Conservation (phyloP, 1,140 invertebrate species). For the Watersipora subatra region DNA sequence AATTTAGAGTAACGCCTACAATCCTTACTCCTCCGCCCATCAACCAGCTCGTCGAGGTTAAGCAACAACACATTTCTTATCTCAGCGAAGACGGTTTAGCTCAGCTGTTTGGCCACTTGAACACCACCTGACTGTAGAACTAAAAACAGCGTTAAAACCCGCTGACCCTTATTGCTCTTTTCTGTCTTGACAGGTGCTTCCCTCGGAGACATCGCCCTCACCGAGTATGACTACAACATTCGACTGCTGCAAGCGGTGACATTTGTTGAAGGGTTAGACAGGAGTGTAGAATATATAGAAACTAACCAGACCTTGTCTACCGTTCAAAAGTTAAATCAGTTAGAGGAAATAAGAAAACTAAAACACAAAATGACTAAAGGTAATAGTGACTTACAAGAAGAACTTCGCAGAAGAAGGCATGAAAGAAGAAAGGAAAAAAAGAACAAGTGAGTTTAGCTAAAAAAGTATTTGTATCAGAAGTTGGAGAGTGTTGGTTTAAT, state of each 20-base stretch:
- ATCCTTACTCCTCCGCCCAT: too few relatives aligned
- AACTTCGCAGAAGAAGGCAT: background rate
- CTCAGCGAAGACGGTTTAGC: too few relatives aligned
- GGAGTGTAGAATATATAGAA: background rate
- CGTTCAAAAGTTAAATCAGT: background rate
- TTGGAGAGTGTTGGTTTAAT: too few relatives aligned
- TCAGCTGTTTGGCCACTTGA: too few relatives aligned
- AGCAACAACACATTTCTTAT: too few relatives aligned
- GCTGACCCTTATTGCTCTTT: too few relatives aligned
- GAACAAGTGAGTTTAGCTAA: too few relatives aligned
- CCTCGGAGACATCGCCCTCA: background rate
- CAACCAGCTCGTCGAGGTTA: too few relatives aligned
- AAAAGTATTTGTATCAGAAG: too few relatives aligned
- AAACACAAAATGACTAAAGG: background rate
- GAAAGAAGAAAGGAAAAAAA: background rate
- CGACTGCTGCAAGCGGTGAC: background rate
- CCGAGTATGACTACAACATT: background rate
- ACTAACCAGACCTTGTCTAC: background rate
- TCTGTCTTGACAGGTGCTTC: background rate
- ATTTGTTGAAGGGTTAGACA: background rate
- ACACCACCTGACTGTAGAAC: too few relatives aligned
- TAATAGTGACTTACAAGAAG: background rate
- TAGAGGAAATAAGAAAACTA: background rate
- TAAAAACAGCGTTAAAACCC: too few relatives aligned
- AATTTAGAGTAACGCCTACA: too few relatives aligned